These are phyloP conservation scores for Agrotis exclamationis DNA, from an alignment of 2,888 invertebrate genomes.

Conservation along the genomic window DNA sequence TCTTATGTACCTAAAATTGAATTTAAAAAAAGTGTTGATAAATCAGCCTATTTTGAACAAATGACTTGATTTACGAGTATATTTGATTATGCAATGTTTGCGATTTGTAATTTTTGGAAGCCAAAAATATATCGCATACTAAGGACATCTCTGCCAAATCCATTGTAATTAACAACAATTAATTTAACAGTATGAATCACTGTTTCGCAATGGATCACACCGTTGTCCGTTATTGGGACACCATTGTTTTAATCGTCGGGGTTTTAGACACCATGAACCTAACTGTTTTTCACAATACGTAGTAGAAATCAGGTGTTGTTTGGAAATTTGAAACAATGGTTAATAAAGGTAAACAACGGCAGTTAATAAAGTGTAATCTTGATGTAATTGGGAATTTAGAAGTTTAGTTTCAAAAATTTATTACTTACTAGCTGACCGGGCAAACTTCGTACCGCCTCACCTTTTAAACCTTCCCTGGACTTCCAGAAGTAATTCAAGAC, in stretches of 20 bases:
- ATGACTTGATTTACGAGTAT: too few species aligned
- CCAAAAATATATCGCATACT: neutral
- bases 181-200: conserved; percentile 53
- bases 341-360: conserved; percentile 1
- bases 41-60: too few species aligned
- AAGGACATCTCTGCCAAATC: neutral
- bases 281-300: conserved; percentile 59
- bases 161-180: conserved; percentile 21
- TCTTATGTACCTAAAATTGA: too few species aligned
- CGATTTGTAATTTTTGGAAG: neutral
- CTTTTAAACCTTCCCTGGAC: too few species aligned
- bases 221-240: conserved; percentile 59
- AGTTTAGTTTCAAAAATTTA: neutral
- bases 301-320: conserved; percentile 24
- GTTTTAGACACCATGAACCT: conserved; percentile 54
- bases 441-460: too few species aligned
- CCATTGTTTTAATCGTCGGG: conserved; percentile 61
- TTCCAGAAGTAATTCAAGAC: too few species aligned
- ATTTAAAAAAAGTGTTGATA: too few species aligned
- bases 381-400: neutral
- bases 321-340: conserved; percentile 39
- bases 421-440: too few species aligned
- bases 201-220: conserved; percentile 46
- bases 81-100: too few species aligned
- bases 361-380: conserved; percentile 11